Base-by-base conservation (phyloP, 2,888 invertebrate species). In the Pseudanteris insignis region DNA sequence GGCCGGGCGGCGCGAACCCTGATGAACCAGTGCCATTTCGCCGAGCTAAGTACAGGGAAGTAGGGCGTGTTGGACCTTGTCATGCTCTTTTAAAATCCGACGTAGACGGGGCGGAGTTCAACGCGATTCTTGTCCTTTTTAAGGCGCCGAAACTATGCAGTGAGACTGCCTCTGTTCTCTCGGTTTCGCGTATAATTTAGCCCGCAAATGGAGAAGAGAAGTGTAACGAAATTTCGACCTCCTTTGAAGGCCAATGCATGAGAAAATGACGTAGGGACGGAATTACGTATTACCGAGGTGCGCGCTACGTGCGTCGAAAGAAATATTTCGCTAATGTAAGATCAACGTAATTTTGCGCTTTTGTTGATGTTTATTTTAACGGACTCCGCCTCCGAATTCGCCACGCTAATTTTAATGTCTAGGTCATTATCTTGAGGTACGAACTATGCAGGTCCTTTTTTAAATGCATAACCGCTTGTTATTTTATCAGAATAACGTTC, bases 31-130 rank as follows among this genome's bases (percentile, higher is more conserved):
- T 76, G 76, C 71, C 74, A 72, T 71, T 72, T 70, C 67, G 66
- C 65, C 66, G 54, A 63, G 64, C 70, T 73, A 76, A 77, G 75
- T 73, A 73, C 73, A 70, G 74, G 76, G 70, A 76, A 68, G 75
- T 71, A 75, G 75, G 75, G 77, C 76, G 74, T 78, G 75, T 74
- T 68, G 66, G 74, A 74, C 67, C 74, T 73, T 73, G 77, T 77
- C 77, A 74, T 68, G 73, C 71, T 74, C 75, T 73, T 74, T 74
- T 74, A 71, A 74, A 76, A 75, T 73, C 70, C 69, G 65, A 69
- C 67, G 63, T 67, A 63, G 68, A 65, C 59, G 64, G 63, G 53
- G 25, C 26, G 38, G 51, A 54, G 59, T 59, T 58, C 60, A 48
- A 28, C 55, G 55, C 55, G 53, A 62, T 62, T 57, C 67, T 64